phyloP scores from a whole-genome alignment of 2,888 invertebrate species.

The Cosmia trapezina region DNA sequence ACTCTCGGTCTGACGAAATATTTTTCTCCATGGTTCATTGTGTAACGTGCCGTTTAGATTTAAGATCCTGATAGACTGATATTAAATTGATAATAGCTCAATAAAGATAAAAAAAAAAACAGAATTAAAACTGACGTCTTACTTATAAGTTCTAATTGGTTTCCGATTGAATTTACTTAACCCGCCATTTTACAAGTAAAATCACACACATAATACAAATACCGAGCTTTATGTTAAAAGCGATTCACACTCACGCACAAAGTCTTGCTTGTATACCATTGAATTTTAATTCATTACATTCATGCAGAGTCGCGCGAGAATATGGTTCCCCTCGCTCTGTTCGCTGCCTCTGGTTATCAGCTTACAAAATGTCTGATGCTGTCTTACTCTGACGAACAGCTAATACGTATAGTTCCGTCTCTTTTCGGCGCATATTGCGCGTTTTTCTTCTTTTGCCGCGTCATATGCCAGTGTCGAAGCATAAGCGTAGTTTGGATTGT shows the following conservation, averaged over 20 bases:
- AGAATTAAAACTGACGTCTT: constrained; percentile 23
- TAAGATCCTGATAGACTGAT: constrained; percentile 34
- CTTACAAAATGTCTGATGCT: constrained; percentile 88
- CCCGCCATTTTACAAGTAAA: constrained; percentile 51
- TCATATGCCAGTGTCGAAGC: constrained; percentile 86
- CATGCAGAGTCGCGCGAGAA: constrained; percentile 88
- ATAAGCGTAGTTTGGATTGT: constrained; percentile 80
- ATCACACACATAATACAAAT: constrained; percentile 56
- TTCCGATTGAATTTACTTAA: constrained; percentile 60
- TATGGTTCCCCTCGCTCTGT: constrained; percentile 89
- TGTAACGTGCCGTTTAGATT: constrained; percentile 62
- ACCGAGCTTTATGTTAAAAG: constrained; percentile 76
- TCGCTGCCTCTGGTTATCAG: constrained; percentile 89
- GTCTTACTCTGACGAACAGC: constrained; percentile 81
- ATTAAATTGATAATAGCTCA: constrained; percentile 33
- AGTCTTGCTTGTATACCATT: constrained; percentile 82
- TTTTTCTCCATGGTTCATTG: constrained; percentile 78
- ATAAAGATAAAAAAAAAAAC: constrained; percentile 1
- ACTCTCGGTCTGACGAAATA: constrained; percentile 76
- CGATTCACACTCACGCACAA: constrained; percentile 80
- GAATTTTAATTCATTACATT: constrained; percentile 90
- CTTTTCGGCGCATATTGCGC: constrained; percentile 87
- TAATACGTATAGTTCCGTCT: constrained; percentile 83
- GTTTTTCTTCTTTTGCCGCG: constrained; percentile 90
- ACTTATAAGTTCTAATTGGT: constrained; percentile 67